Percentiles rank a stretch among this genome's conserved stretches.
These are phyloP conservation scores for Sphenodon punctatus DNA, from an alignment of 2,797 vertebrate species.

Conservation along the genomic window DNA sequence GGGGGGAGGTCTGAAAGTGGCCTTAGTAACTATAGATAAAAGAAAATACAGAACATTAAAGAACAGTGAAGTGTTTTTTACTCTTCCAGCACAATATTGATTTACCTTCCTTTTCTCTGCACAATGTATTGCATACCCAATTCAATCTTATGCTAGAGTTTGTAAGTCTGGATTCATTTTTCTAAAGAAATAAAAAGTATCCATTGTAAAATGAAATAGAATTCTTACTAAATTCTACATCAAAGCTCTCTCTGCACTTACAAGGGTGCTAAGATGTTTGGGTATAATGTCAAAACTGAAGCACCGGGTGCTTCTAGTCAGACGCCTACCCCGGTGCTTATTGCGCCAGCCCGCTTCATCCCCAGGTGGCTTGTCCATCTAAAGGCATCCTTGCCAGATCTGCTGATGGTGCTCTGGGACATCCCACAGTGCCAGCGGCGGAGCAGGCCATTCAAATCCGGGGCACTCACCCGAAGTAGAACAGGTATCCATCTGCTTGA, in stretches of 20 bases:
- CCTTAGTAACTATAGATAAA: not conserved
- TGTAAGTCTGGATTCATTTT: slow-evolving; percentile 47
- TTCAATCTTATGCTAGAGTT: not conserved
- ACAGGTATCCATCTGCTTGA: too few relatives aligned
- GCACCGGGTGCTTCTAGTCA: too few relatives aligned
- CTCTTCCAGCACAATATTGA: slow-evolving; percentile 21
- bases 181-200: slow-evolving; percentile 49
- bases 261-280: slow-evolving; percentile 31
- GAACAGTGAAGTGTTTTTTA: slow-evolving; percentile 40
- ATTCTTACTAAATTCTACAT: slow-evolving; percentile 32
- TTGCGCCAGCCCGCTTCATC: too few relatives aligned
- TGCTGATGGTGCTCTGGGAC: too few relatives aligned
- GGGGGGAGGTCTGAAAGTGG: too few relatives aligned
- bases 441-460: too few relatives aligned
- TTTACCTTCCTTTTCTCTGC: slow-evolving; percentile 45
- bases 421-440: too few relatives aligned
- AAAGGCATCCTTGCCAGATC: too few relatives aligned
- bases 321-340: too few relatives aligned
- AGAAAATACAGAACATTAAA: slow-evolving; percentile 26
- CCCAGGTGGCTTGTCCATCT: too few relatives aligned
- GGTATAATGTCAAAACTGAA: slow-evolving; percentile 19
- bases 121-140: not conserved
- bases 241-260: slow-evolving; percentile 31
- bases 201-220: slow-evolving; percentile 39
- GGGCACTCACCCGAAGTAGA: too few relatives aligned